Base-by-base conservation (phyloP, 2,888 invertebrate genomes). In the Heteromyza rotundicornis region DNA sequence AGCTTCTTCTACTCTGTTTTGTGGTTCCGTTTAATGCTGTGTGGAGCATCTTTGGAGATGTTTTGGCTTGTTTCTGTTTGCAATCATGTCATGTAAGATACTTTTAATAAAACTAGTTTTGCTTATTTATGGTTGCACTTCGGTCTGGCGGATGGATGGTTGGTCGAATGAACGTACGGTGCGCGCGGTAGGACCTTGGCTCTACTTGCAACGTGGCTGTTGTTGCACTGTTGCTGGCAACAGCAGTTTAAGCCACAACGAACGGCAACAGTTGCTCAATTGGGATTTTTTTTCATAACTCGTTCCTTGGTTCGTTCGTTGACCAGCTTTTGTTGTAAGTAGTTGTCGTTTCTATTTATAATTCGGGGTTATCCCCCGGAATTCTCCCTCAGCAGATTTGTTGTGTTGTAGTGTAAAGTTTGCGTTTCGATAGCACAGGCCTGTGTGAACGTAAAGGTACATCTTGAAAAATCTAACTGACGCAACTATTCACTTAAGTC, bases 51-150 rank as follows among this genome's bases (percentile, higher is more conserved):
- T 23, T 55, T 55, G 1, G 23, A 27, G 24, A 24, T 16, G 10
- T n/a, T n/a, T n/a, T n/a, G n/a, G n/a, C n/a, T n/a, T n/a, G n/a
- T n/a, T n/a, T n/a, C n/a, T n/a, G n/a, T 59, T 59, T 24, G 58
- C 52, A 59, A 59, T 52, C 55, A 55, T 59, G 53, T 53, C 51
- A 60, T 60, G 55, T 56, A 24, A 58, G 58, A 35, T 57, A 24
- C 57, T 59, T 64, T 66, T 62, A 64, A 69, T 64, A 66, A 66
- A 69, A 69, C 57, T 59, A 58, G 63, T 60, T 64, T 64, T 58
- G n/a, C 50, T 53, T 58, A 57, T 55, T 51, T 40, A 36, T 59
- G 17, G 20, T 2, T 47, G 52, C 58, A 20, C 57, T 36, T 27
- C 52, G 44, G 35, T 35, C 1, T 14, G 24, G 52, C 40, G 40